Evolutionary conservation across 1,140 invertebrate genomes (phyloP), one percentile per base, ranked within the genome.

Genomic region (Phocides pigmalion): DNA sequence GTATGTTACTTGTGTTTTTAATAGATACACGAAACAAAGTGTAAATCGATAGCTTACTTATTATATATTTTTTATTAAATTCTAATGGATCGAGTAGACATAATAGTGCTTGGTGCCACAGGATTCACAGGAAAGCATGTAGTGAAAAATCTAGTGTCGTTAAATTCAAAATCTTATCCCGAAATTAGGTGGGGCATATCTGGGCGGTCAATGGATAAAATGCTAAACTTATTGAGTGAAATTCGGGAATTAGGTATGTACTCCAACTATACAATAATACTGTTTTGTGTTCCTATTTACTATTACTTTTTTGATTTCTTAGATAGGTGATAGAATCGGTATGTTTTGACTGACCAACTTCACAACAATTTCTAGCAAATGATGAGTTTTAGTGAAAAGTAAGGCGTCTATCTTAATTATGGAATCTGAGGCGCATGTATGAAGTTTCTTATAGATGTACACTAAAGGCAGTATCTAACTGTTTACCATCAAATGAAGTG

Each of bases 221-320:
- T 99, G 11, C 88, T 95, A 66, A 81, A 93, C 46, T 92, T 95
- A 54, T 72, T 97, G 0, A 92, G 93, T 51, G 92, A 94, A 66
- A 92, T 93, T 70, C 92, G 91, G 66, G 92, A 93, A 81, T 92
- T 83, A 12, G 84, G 89, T 89, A 73, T 64, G 71, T 62, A 47
- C 20, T 5, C 5, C 20, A 22, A 22, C 5, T 3, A n/a, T n/a
- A n/a, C n/a, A n/a, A n/a, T n/a, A n/a, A n/a, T n/a, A 22, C 20
- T 22, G 5, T 22, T 22, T 22, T 22, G n/a, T n/a, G n/a, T n/a
- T n/a, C n/a, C n/a, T n/a, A n/a, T n/a, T n/a, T n/a, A n/a, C n/a
- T n/a, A n/a, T n/a, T n/a, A n/a, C n/a, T n/a, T n/a, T n/a, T n/a
- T n/a, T n/a, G n/a, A n/a, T n/a, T n/a, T n/a, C n/a, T n/a, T n/a